These are phyloP conservation scores for Furnarius figulus DNA, from an alignment of 2,113 vertebrate genomes.

Conservation along the genomic window DNA sequence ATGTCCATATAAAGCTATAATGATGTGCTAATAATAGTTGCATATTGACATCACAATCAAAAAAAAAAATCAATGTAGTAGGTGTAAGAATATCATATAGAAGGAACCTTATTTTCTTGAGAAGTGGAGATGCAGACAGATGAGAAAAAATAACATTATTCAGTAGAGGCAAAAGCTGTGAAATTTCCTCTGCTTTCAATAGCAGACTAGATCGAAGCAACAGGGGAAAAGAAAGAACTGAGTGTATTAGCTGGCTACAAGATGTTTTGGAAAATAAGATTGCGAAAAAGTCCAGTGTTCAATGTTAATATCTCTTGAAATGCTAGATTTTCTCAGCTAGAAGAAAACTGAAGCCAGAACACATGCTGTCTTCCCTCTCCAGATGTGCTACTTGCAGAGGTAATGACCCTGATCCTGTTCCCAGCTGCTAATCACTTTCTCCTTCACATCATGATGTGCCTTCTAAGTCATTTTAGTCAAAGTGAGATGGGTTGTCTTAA, in stretches of 20 bases:
- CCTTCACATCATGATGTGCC: not conserved
- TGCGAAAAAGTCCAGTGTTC: not conserved
- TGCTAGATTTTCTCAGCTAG: not conserved
- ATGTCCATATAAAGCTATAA: not conserved
- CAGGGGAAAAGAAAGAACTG: not conserved
- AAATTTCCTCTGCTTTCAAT: not conserved
- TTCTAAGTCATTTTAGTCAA: not conserved
- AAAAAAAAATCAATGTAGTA: not conserved
- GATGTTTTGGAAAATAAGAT: not conserved
- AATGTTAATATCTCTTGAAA: not conserved
- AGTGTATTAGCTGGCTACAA: not conserved
- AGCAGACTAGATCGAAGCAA: not conserved
- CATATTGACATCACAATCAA: not conserved
- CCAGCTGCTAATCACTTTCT: constrained; percentile 35
- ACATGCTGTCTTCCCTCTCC: not conserved
- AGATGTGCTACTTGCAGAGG: constrained; percentile 21
- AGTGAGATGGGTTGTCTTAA: not conserved
- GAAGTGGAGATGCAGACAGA: not conserved
- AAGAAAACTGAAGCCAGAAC: not conserved
- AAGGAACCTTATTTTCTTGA: not conserved
- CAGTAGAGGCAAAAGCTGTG: not conserved
- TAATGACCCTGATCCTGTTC: constrained; percentile 3
- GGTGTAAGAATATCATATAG: not conserved
- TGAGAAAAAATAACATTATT: not conserved
- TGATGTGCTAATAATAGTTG: not conserved